A percentile compares a stretch with the other conserved stretches of the same genome.
Conservation (phyloP, 2,797 vertebrate species). For the Scomberomorus guttatus region DNA sequence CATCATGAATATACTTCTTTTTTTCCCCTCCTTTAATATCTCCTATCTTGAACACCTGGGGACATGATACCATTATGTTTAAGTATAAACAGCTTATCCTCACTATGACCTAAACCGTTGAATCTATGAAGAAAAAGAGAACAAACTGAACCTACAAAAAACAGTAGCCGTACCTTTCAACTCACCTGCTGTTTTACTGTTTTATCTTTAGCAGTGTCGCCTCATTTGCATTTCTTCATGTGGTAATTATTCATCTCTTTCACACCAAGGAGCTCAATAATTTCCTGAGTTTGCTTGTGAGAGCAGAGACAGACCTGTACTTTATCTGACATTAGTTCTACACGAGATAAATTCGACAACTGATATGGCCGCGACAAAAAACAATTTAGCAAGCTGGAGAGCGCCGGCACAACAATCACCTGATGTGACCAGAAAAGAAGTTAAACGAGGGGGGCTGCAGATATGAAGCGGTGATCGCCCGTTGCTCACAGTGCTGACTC, state of each 20-base stretch:
- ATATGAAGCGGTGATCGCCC: constrained; percentile 52
- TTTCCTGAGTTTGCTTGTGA: constrained; percentile 13
- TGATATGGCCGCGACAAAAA: constrained; percentile 13
- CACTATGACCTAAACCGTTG: constrained; percentile 14
- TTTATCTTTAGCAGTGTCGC: constrained; percentile 7
- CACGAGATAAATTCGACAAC: constrained; percentile 2
- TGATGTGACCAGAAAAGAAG: constrained; percentile 22
- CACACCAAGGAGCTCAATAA: not conserved
- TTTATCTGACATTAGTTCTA: not conserved
- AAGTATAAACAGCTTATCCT: constrained; percentile 27
- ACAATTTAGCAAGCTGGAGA: constrained; percentile 12
- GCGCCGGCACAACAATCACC: constrained; percentile 10
- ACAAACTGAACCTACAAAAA: constrained; percentile 2
- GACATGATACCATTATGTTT: constrained; percentile 25
- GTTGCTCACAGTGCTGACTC: constrained; percentile 69
- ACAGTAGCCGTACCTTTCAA: not conserved
- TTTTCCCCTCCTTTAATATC: not conserved
- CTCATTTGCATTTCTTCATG: constrained; percentile 35
- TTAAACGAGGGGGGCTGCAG: constrained; percentile 16
- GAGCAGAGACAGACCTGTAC: constrained; percentile 10
- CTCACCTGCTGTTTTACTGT: constrained; percentile 29
- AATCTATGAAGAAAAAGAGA: constrained; percentile 6
- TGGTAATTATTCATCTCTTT: constrained; percentile 2
- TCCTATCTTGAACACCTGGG: constrained; percentile 18
- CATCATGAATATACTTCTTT: constrained; percentile 8